These are phyloP conservation scores for Diadema setosum DNA, from an alignment of 35 echinoderm and acorn worm species.

Conservation along the genomic window DNA sequence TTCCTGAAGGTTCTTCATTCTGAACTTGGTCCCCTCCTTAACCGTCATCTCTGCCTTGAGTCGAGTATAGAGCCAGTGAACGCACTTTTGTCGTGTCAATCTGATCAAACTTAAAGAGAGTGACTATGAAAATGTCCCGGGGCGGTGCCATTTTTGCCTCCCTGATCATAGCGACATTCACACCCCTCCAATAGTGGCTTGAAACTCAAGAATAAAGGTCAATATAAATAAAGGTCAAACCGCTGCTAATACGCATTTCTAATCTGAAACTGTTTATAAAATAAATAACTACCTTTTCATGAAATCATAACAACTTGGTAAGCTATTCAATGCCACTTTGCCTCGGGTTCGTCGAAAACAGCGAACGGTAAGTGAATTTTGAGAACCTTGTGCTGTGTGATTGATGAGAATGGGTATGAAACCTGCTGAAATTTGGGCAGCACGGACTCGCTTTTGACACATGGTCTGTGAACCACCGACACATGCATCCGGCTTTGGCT, in stretches of 20 bases:
- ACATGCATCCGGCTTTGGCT: too few species aligned
- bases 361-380: background rate
- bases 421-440: background rate
- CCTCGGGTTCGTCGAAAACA: background rate
- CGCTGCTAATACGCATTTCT: background rate
- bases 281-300: constrained; percentile 26
- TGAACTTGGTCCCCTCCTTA: too few species aligned
- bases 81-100: background rate
- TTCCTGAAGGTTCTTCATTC: too few species aligned
- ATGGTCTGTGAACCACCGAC: background rate
- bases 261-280: constrained; percentile 34
- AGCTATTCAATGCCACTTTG: background rate
- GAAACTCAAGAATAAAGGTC: constrained; percentile 26
- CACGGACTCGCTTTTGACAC: background rate
- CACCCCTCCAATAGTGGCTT: background rate
- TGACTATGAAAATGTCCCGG: background rate
- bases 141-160: background rate
- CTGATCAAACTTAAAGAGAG: background rate
- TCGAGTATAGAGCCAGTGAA: background rate
- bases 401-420: background rate
- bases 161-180: background rate
- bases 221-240: constrained; percentile 14
- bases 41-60: too few species aligned
- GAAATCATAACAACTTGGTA: background rate
- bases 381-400: background rate